Evolutionary conservation across 2,113 vertebrate species (phyloP).

Genomic region (Chitala chitala): DNA sequence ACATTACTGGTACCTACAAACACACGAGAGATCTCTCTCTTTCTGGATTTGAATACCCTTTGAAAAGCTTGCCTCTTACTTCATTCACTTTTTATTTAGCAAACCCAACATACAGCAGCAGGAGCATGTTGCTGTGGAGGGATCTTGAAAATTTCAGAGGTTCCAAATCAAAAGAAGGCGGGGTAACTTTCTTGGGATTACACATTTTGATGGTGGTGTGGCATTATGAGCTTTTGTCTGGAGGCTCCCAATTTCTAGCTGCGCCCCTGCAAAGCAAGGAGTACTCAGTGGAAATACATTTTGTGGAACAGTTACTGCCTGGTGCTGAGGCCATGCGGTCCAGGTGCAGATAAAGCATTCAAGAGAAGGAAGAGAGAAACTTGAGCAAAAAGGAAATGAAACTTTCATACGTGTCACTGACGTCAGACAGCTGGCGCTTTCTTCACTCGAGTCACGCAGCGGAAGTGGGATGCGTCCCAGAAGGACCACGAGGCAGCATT

Average conservation of each 20-base stretch:
- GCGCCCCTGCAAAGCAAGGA: no score
- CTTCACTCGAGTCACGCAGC: constrained; percentile 5
- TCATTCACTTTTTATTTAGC: no score
- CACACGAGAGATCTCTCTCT: neutral
- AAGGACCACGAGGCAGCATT: neutral
- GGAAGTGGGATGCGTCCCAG: neutral
- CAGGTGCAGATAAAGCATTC: neutral
- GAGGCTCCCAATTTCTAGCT: no score
- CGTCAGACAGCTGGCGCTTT: neutral
- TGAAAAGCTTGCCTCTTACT: no score
- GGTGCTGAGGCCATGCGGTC: neutral
- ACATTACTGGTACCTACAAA: neutral
- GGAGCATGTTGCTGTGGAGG: no score
- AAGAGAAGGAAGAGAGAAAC: neutral
- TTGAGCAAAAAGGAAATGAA: constrained; percentile 14
- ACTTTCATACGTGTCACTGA: constrained; percentile 3
- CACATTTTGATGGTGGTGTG: no score
- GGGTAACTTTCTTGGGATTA: no score
- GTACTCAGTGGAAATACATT: neutral
- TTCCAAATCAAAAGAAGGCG: no score
- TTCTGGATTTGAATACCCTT: no score
- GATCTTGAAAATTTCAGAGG: no score
- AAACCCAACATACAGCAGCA: no score
- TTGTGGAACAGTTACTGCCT: neutral
- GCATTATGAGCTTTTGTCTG: no score